Base-by-base conservation (phyloP, 1,140 invertebrate species). In the Lutraria rhynchaena region DNA sequence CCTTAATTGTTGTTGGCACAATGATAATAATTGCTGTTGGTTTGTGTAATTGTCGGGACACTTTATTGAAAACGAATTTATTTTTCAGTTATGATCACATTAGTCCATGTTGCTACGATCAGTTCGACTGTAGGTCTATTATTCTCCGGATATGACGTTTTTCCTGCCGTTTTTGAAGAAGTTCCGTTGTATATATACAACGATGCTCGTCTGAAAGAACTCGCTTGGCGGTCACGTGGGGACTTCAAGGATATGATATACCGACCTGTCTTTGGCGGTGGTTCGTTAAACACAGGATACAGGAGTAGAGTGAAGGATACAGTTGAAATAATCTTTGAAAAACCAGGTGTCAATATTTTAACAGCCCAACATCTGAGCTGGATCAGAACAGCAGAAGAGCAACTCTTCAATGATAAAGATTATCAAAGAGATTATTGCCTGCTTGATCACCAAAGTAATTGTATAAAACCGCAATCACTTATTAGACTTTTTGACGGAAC, bases 161-260 rank as follows among this genome's bases (percentile, higher is more conserved):
- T 86, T 60, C 84, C 84, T 17, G 58, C 65, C 33, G 74, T 73
- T 19, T 86, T 86, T 44, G 77, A 86, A 31, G 53, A 44, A 19
- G 35, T 86, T 31, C 84, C 84, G 29, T 77, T 86, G 13, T 58
- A 83, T 44, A 60, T 86, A 13, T 73, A 61, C 27, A 80, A 83
- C 51, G 67, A 81, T 33, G 69, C 49, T 41, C 61, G 63, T 17
- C 82, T 81, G 1, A 51, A 77, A 31, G 76, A 76, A 35, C 46
- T 83, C 29, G 46, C 84, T 3, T 86, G 84, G 84, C 31, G 57
- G 9, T 37, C 60, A 3, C 61, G 73, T 17, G 35, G 15, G 9
- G 15, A 3, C 9, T 65, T 37, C 35, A 46, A 71, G 11, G 33
- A 37, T 5, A 37, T 46, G 27, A 24, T 81, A 17, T 73, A 35